Conservation (phyloP, 2,888 invertebrate genomes). For the Pollenia amentaria region DNA sequence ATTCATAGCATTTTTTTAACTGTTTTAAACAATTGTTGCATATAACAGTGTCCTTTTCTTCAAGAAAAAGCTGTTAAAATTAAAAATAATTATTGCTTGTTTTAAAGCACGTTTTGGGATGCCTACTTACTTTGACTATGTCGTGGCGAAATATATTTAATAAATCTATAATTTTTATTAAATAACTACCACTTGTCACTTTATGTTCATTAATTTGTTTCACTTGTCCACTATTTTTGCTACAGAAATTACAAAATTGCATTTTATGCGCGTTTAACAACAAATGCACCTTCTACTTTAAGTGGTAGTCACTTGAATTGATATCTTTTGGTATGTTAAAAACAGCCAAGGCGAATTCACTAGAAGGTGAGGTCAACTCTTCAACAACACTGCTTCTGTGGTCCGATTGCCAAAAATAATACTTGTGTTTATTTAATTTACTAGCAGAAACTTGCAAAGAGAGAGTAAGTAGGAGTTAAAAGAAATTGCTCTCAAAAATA, state of each 20-base stretch:
- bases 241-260: constrained; percentile 69
- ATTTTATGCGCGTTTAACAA: constrained; percentile 24
- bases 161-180: constrained; percentile 30
- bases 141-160: constrained; percentile 61
- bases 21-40: constrained; percentile 57
- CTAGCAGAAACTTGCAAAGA: too few species aligned
- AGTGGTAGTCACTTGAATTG: background rate
- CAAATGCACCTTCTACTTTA: background rate
- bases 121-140: constrained; percentile 52
- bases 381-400: too few species aligned
- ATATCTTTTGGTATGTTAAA: background rate
- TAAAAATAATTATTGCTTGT: background rate
- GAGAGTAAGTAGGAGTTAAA: too few species aligned
- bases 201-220: constrained; percentile 41
- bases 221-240: constrained; percentile 42
- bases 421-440: too few species aligned
- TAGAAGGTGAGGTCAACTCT: too few species aligned
- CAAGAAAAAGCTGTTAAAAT: constrained; percentile 17
- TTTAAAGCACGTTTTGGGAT: background rate
- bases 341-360: too few species aligned
- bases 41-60: constrained; percentile 40
- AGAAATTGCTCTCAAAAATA: too few species aligned
- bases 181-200: constrained; percentile 12
- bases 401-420: too few species aligned
- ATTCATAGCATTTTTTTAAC: constrained; percentile 59